Evolutionary conservation across 2,113 vertebrate genomes (phyloP), one percentile per base, ranked within the genome.

Genomic region (Herpailurus yagouaroundi): DNA sequence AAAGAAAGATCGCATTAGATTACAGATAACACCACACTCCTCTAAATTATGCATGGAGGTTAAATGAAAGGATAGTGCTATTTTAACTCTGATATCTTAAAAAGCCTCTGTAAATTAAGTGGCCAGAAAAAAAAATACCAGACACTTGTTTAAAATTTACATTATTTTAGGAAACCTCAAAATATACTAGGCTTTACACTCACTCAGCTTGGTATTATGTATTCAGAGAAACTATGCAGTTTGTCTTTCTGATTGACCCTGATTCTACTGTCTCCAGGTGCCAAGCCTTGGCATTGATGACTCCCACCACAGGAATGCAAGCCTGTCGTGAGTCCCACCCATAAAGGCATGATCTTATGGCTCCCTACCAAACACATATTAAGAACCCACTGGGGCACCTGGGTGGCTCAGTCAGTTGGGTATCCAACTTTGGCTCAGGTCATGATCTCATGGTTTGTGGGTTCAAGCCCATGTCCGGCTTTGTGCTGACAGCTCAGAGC

Each of bases 41-140:
- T 93, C 89, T 95, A 94, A 94, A 86, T 80, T 81, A 76, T 92
- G 7, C 69, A 41, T n/a, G 18, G 33, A 90, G 45, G 21, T 48
- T 83, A 84, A 94, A 88, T 85, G 27, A 92, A 91, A 95, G 16
- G n/a, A 83, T 73, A 71, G 63, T 18, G 83, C 38, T 76, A 71
- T 79, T 97, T 95, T 95, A 97, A 93, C 48, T 6, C 27, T 14
- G 66, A n/a, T 82, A 80, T 79, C 55, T 93, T 88, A 31, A 91
- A 89, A 84, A 81, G 36, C 71, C 77, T 68, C 66, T 94, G 31
- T 38, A 97, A 94, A 97, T 83, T 4, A 7, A 93, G 52, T 89
- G 41, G 91, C 8, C 21, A 95, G 14, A 3, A 79, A 88, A 79
- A 79, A 41, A 89, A 84, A 45, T 23, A 6, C 12, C 31, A 86